Evolutionary conservation across 2,888 invertebrate species (phyloP).

Genomic region (Ryuthela nishihirai): DNA sequence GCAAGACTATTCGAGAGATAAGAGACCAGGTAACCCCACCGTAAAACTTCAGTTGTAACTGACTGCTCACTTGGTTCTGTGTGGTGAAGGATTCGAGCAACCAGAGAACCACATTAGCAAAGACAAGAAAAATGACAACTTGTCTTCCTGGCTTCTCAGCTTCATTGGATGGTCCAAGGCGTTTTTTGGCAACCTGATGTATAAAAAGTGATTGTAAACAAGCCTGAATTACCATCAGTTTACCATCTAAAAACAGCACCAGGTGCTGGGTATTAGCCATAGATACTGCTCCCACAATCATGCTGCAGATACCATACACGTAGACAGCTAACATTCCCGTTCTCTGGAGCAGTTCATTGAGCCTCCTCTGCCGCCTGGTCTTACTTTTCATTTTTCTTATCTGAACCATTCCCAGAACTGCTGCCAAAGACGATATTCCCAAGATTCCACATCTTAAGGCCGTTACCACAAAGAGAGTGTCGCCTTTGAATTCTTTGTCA

Average conservation of each 20-base stretch:
- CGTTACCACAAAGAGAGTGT: slow-evolving; percentile 22
- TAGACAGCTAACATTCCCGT: slow-evolving; percentile 37
- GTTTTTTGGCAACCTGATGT: slow-evolving; percentile 31
- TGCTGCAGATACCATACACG: slow-evolving; percentile 34
- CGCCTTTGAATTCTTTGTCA: slow-evolving; percentile 33
- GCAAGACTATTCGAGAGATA: slow-evolving; percentile 60
- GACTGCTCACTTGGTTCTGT: slow-evolving; percentile 60
- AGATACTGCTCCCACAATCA: slow-evolving; percentile 30
- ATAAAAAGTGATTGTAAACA: slow-evolving; percentile 38
- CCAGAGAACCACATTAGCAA: slow-evolving; percentile 63
- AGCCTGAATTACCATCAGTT: slow-evolving; percentile 53
- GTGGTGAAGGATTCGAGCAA: slow-evolving; percentile 63
- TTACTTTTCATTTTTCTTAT: slow-evolving; percentile 31
- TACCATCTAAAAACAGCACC: slow-evolving; percentile 54
- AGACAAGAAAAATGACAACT: slow-evolving; percentile 61
- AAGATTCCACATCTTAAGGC: slow-evolving; percentile 25
- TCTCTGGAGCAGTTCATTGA: slow-evolving; percentile 32
- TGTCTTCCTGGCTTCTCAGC: slow-evolving; percentile 37
- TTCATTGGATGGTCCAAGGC: slow-evolving; percentile 18
- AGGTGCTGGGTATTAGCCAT: slow-evolving; percentile 44
- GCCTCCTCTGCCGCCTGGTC: slow-evolving; percentile 10
- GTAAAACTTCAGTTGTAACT: slow-evolving; percentile 59
- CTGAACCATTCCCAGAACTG: slow-evolving; percentile 30
- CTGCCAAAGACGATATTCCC: slow-evolving; percentile 19
- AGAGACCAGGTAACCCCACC: slow-evolving; percentile 63